phyloP scores from a whole-genome alignment of 1,140 invertebrate genomes.

The Drosophila orena region DNA sequence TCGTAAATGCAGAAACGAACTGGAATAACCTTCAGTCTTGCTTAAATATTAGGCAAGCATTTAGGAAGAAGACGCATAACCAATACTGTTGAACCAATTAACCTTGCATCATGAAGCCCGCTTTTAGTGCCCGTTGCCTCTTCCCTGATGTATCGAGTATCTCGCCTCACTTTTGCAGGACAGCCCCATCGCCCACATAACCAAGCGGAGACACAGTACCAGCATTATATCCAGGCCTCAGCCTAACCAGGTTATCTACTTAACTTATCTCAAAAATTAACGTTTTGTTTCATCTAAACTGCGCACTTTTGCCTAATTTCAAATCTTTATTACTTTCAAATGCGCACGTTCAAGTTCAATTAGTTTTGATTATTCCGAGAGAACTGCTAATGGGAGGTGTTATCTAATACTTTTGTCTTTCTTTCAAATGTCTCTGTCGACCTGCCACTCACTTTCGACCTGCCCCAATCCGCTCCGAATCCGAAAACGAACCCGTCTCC shows the following conservation, averaged over 20 bases:
- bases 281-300: constrained; percentile 22
- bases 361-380: constrained; percentile 15
- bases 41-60: neutral
- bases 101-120: constrained; percentile 24
- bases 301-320: constrained; percentile 46
- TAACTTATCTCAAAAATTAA: constrained; percentile 37
- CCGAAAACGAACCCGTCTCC: constrained; percentile 42
- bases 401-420: constrained; percentile 57
- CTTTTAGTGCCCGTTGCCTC: constrained; percentile 41
- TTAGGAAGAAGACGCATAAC: neutral
- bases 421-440: constrained; percentile 37
- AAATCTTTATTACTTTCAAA: constrained; percentile 14
- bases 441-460: constrained; percentile 15
- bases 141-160: constrained; percentile 73
- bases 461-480: constrained; percentile 24
- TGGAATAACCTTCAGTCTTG: too few species aligned
- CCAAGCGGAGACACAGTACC: constrained; percentile 90
- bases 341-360: constrained; percentile 48
- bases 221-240: constrained; percentile 86
- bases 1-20: too few species aligned
- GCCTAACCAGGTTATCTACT: constrained; percentile 84
- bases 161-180: constrained; percentile 77
- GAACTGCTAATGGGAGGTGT: neutral
- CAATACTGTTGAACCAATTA: constrained; percentile 12
- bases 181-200: constrained; percentile 87